These are phyloP conservation scores for Amphimallon solstitiale DNA, from an alignment of 2,888 invertebrate genomes.

Conservation along the genomic window DNA sequence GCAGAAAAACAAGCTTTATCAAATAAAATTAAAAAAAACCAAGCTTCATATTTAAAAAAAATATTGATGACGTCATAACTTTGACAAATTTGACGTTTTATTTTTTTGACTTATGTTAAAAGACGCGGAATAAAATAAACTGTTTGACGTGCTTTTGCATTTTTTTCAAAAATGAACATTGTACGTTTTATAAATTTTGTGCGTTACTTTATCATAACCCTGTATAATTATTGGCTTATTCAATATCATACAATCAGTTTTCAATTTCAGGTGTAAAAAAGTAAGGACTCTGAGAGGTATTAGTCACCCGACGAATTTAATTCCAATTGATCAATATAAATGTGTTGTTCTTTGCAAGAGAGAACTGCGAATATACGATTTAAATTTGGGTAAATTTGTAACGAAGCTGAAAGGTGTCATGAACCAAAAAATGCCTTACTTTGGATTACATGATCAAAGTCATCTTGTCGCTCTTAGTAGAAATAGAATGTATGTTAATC, in stretches of 20 bases:
- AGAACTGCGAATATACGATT: constrained; percentile 82
- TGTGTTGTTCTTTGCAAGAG: constrained; percentile 85
- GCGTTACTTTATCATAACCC: too few species aligned
- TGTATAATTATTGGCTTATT: too few species aligned
- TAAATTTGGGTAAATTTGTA: constrained; percentile 78
- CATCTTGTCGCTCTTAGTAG: constrained; percentile 85
- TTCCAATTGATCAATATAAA: constrained; percentile 78
- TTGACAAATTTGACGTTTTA: too few species aligned
- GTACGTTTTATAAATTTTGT: too few species aligned
- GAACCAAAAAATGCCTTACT: constrained; percentile 94
- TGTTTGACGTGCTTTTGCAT: too few species aligned
- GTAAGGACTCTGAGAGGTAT: constrained; percentile 79
- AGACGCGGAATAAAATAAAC: too few species aligned
- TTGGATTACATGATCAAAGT: constrained; percentile 81
- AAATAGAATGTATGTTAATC: constrained; percentile 89
- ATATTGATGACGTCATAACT: too few species aligned
- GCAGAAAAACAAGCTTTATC: too few species aligned
- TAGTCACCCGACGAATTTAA: constrained; percentile 80
- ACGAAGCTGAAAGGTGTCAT: constrained; percentile 85
- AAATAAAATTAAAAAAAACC: too few species aligned
- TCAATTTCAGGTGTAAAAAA: constrained; percentile 66
- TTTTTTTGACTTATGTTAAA: too few species aligned
- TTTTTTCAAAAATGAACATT: too few species aligned
- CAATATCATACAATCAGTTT: not conserved
- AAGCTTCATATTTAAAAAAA: too few species aligned